Base-by-base conservation (phyloP, 2,113 vertebrate genomes). In the Stigmatopora nigra region DNA sequence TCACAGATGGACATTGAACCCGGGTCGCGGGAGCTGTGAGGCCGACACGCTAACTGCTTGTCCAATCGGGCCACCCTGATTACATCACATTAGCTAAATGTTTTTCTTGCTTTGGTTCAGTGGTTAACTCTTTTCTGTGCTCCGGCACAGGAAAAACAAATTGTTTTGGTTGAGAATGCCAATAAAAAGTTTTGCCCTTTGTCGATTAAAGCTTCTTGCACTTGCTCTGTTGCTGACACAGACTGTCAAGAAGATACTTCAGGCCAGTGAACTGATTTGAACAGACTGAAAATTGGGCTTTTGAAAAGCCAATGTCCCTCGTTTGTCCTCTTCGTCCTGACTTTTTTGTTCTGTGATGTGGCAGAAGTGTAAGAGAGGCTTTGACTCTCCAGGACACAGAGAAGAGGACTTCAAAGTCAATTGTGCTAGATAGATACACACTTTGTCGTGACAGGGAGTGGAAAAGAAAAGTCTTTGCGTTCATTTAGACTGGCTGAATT, bases 331-430 rank as follows among this genome's bases (percentile, higher is more conserved):
- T 66, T 66, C 71, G 6, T 8, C 63, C 60, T 70, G 65, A 72
- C 51, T 2, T 56, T 19, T 61, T 14, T 63, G 45, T 12, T 69
- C 65, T 59, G 52, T 68, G 67, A 25, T 66, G 53, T 58, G 31
- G 52, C 67, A 56, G 63, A 66, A 57, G 48, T 75, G 65, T 15
- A 60, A 68, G 44, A 55, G 44, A 55, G 19, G 67, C 31, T 71
- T 36, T 64, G 16, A 4, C 10, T 68, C 56, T 71, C 46, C 52
- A 69, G 76, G 44, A 68, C 17, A 1, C 66, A 45, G 14, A 71
- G 66, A 49, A 62, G 14, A 72, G 68, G 66, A 79, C 62, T 75
- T 83, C 64, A 83, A 81, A 86, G 68, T 20, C 31, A 61, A 67
- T n/a, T 10, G 70, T 73, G 59, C 25, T 65, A 64, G 63, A 72